Evolutionary conservation across 2,888 invertebrate genomes (phyloP), one percentile per base, ranked within the genome.

Genomic region (Himalopsyche anomala): DNA sequence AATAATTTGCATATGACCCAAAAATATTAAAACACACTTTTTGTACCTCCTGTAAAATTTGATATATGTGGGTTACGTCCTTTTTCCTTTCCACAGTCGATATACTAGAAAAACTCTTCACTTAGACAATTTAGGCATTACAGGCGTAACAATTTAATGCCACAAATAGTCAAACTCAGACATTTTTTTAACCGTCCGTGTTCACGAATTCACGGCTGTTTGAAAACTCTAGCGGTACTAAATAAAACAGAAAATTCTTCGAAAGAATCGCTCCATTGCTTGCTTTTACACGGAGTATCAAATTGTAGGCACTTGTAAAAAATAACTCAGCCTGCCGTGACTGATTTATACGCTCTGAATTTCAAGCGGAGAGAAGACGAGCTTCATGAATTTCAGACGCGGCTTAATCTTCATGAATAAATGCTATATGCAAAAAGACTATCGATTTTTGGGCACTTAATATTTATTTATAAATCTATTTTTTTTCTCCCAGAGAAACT

Each of bases 261-360:
- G 19, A 62, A 62, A 62, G 19, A 62, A 9, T 19, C 62, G 62
- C 62, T 62, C 19, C 62, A 62, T 62, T 62, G 62, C 11, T 62
- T 62, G 28, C 28, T 62, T 62, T 28, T 62, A 62, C 62, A 62
- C 62, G 62, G 62, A 19, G 19, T 28, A 62, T 62, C 62, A 62
- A 28, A 62, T 62, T 62, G 62, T 62, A 62, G 51, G 51, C 62
- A 19, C 28, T n/a, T 62, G 62, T 62, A 80, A 80, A 80, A 80
- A 38, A 40, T 80, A 80, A 2, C 42, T 80, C 80, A 42, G 42
- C 45, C 36, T 55, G n/a, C 56, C 55, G 36, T 28, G 69, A 81
- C 74, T 69, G 81, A 62, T 85, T 81, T 85, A 81, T 81, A 36
- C 74, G 54, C 28, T 81, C 51, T 85, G 85, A 85, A 85, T 81